Conservation (phyloP, 2,888 invertebrate genomes). For the Mythimna ferrago region DNA sequence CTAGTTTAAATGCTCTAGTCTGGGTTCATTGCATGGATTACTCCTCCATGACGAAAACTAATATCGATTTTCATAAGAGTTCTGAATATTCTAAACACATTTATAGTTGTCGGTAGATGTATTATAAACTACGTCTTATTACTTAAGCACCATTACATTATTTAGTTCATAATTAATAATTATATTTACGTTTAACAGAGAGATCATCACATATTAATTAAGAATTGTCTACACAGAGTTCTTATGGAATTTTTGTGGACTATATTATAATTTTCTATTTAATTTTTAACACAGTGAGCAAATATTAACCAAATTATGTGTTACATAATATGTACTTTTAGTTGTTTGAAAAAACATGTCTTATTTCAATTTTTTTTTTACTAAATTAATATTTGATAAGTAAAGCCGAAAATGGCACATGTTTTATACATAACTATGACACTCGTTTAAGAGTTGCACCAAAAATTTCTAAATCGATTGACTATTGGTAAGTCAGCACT, state of each 20-base stretch:
- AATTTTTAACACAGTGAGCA: conserved; percentile 19
- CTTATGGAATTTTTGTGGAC: conserved; percentile 19
- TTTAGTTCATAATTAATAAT: conserved; percentile 52
- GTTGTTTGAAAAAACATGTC: conserved; percentile 16
- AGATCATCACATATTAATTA: conserved; percentile 49
- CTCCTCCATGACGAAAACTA: neutral
- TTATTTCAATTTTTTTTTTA: neutral
- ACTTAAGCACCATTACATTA: conserved; percentile 64
- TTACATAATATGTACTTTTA: conserved; percentile 29
- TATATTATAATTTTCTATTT: conserved; percentile 4
- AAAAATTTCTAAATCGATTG: conserved; percentile 5
- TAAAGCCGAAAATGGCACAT: conserved; percentile 61
- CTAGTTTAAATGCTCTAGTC: conserved; percentile 21
- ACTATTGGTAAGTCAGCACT: conserved; percentile 18
- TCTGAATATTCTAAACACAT: conserved; percentile 10
- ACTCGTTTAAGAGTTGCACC: conserved; percentile 33
- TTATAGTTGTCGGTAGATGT: conserved; percentile 47
- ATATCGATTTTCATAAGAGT: conserved; percentile 18
- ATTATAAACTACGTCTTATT: conserved; percentile 53
- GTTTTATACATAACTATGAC: conserved; percentile 40
- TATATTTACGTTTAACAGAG: conserved; percentile 53
- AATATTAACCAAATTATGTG: neutral
- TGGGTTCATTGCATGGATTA: neutral
- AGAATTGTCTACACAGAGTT: conserved; percentile 33
- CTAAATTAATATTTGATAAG: conserved; percentile 27